Conservation (phyloP, 2,888 invertebrate genomes). For the Tetranychus truncatus region DNA sequence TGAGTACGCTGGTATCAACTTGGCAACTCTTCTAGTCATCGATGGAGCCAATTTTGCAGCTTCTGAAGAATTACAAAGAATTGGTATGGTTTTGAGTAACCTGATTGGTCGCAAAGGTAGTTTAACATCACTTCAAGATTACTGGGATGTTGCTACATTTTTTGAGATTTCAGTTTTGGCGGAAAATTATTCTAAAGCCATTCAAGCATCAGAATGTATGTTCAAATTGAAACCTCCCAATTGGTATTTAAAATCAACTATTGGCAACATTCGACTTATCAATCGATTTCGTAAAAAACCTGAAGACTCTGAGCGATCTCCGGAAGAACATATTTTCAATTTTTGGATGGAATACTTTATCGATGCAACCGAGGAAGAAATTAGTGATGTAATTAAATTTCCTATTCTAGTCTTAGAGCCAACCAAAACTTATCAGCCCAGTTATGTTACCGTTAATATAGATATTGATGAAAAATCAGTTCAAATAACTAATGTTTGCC, state of each 20-base stretch:
- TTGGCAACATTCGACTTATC: constrained; percentile 83
- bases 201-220: constrained; percentile 58
- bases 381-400: constrained; percentile 59
- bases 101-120: constrained; percentile 94
- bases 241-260: constrained; percentile 66
- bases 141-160: constrained; percentile 98
- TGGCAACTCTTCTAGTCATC: constrained; percentile 87
- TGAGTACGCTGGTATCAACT: constrained; percentile 95
- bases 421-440: constrained; percentile 78
- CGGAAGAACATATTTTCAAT: constrained; percentile 62
- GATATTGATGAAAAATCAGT: constrained; percentile 81
- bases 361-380: constrained; percentile 61
- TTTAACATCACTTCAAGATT: constrained; percentile 72
- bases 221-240: constrained; percentile 39
- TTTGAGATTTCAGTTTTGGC: constrained; percentile 94
- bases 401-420: constrained; percentile 77
- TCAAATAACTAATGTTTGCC: constrained; percentile 66
- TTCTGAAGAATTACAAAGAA: constrained; percentile 72
- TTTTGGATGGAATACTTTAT: constrained; percentile 99
- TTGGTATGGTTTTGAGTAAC: constrained; percentile 87
- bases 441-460: constrained; percentile 82
- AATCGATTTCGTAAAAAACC: constrained; percentile 61
- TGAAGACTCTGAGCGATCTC: constrained; percentile 48
- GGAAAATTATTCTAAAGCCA: constrained; percentile 87
- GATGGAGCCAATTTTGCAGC: constrained; percentile 85